A percentile compares a stretch with the other conserved stretches of the same genome.
Conservation (phyloP, 2,797 vertebrate species). For the Artibeus jamaicensis region DNA sequence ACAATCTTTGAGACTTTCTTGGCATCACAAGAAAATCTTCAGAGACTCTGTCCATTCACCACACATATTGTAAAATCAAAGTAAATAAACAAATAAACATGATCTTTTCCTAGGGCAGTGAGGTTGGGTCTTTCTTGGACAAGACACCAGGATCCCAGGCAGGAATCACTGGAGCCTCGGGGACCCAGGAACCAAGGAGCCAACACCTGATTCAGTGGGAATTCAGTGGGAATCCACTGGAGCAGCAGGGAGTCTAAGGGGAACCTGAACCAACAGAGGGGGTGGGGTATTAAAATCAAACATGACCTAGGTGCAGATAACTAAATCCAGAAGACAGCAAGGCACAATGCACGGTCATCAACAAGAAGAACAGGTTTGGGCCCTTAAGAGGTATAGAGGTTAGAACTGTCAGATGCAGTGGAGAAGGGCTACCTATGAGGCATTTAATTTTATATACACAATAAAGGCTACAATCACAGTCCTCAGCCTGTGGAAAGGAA, state of each 20-base stretch:
- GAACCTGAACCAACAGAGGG: not conserved
- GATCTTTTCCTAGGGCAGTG: not conserved
- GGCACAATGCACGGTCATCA: not conserved
- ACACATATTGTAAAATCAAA: not conserved
- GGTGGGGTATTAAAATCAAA: not conserved
- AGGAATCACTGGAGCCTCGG: not conserved
- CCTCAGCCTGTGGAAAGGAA: not conserved
- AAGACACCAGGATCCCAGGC: not conserved
- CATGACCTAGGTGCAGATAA: not conserved
- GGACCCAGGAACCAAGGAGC: not conserved
- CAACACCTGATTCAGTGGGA: not conserved
- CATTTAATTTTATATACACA: not conserved
- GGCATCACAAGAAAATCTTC: not conserved
- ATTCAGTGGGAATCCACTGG: not conserved
- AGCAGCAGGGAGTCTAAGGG: not conserved
- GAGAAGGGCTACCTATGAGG: not conserved
- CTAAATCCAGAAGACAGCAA: not conserved
- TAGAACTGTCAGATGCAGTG: not conserved
- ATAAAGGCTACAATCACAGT: not conserved
- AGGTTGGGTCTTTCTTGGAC: not conserved
- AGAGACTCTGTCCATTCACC: not conserved
- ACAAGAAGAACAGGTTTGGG: not conserved
- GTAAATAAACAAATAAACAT: not conserved
- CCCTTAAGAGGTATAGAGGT: not conserved
- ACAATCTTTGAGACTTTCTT: not conserved